Conservation (phyloP, 2,888 invertebrate genomes). For the Apamea monoglypha region DNA sequence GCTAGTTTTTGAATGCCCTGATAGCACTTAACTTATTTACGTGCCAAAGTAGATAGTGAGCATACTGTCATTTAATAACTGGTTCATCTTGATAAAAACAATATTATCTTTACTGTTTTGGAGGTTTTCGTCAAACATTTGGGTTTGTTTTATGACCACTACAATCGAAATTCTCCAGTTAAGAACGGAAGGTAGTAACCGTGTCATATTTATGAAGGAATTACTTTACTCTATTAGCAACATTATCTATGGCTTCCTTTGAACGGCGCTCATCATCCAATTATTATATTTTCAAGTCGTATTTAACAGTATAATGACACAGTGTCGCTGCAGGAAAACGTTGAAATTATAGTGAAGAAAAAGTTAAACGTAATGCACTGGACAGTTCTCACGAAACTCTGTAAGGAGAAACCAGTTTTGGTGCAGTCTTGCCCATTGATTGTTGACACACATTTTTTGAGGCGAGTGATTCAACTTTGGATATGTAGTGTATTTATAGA, state of each 20-base stretch:
- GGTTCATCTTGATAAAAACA: conserved; percentile 43
- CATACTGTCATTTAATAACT: conserved; percentile 30
- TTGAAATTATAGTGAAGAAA: conserved; percentile 54
- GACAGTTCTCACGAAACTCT: conserved; percentile 66
- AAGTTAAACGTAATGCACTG: conserved; percentile 51
- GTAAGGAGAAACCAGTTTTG: conserved; percentile 73
- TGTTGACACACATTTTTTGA: conserved; percentile 73
- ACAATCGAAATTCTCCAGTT: not conserved
- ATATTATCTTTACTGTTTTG: conserved; percentile 33
- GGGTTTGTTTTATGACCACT: not conserved
- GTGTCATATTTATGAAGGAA: conserved; percentile 23
- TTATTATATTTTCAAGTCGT: conserved; percentile 54
- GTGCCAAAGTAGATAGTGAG: conserved; percentile 39
- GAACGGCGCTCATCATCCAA: conserved; percentile 35
- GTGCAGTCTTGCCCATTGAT: conserved; percentile 70
- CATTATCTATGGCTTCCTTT: conserved; percentile 48
- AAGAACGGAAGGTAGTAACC: not conserved
- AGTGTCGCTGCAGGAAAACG: conserved; percentile 54
- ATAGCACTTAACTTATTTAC: conserved; percentile 26
- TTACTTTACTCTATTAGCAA: conserved; percentile 14
- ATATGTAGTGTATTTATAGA: conserved; percentile 44
- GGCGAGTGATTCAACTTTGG: conserved; percentile 54
- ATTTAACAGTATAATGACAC: conserved; percentile 43
- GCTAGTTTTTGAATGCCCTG: conserved; percentile 33
- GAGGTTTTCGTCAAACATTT: conserved; percentile 16